phyloP scores from a whole-genome alignment of 2,113 vertebrate genomes.

The Symphodus melops region DNA sequence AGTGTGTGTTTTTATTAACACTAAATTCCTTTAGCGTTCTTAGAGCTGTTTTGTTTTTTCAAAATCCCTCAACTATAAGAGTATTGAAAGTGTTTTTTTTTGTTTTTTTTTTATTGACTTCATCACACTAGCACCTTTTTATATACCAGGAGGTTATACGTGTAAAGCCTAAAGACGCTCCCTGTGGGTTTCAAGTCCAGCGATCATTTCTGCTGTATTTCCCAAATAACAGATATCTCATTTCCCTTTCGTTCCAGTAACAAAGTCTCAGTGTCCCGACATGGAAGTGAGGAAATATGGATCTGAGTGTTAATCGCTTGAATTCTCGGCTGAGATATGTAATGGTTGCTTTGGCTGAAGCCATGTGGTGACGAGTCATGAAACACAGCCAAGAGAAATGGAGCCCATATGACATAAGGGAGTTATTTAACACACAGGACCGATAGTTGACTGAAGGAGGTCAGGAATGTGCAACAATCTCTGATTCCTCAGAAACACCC shows the following conservation, averaged over 20 bases:
- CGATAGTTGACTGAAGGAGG: conserved; percentile 1
- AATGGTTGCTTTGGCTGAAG: conserved; percentile 35
- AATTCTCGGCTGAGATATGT: conserved; percentile 35
- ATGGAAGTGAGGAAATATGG: conserved; percentile 13
- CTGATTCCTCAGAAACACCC: conserved; percentile 10
- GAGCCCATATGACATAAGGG: conserved; percentile 33
- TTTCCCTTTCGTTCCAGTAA: conserved; percentile 25
- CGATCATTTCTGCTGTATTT: conserved; percentile 5
- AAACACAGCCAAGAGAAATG: conserved; percentile 32
- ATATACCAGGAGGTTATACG: conserved; percentile 12
- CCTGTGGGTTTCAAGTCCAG: conserved; percentile 17
- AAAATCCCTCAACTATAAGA: too few species aligned
- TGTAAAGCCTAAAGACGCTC: conserved; percentile 24
- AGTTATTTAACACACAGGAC: conserved; percentile 24
- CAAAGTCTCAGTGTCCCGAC: neutral
- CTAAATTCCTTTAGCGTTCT: too few species aligned
- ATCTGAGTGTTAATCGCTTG: conserved; percentile 21
- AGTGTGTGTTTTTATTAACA: too few species aligned
- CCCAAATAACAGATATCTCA: conserved; percentile 9
- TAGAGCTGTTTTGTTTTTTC: too few species aligned
- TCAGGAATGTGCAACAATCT: conserved; percentile 22
- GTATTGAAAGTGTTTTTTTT: too few species aligned
- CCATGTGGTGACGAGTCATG: conserved; percentile 13
- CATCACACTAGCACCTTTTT: too few species aligned
- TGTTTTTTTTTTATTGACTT: too few species aligned